Base-by-base conservation (phyloP, 2,113 vertebrate species). In the Pluvianellus socialis region DNA sequence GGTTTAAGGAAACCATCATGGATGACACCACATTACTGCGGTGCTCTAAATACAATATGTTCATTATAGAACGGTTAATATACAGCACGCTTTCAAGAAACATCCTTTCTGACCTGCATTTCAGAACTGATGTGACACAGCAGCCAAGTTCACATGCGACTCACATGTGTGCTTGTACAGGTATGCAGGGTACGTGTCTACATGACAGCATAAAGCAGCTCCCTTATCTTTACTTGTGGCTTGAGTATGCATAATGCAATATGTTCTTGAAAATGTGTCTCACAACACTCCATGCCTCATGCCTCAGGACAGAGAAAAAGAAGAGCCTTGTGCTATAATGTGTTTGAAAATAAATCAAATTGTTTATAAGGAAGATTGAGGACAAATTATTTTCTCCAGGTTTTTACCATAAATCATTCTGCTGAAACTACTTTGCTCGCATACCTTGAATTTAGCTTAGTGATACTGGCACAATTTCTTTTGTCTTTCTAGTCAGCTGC, bases 331-430 rank as follows among this genome's bases (percentile, higher is more conserved):
- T 91, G 62, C 75, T 90, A 65, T 66, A 73, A 90, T 70, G 58
- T 35, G 79, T 89, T 90, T 87, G 88, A 97, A 96, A 97, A 88
- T 55, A 95, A 96, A 97, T 96, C 79, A 92, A 96, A 94, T 94
- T 96, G 95, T 96, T 97, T 88, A 93, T 90, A 95, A 91, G 76
- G 26, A 94, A 87, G 72, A 92, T 30, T 84, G 93, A 96, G 83
- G 49, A 89, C 30, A 92, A 96, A 92, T 94, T 94, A 90, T 96
- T 96, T 85, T 96, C 32, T 82, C 30, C 44, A 63, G 9, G 24
- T 83, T 92, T 97, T 98, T 92, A 56, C 40, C 63, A 83, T 95
- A 76, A 93, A 91, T 92, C 55, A 91, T 85, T 95, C 81, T 92
- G 45, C 40, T 66, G 61, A 53, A 91, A 79, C 38, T 79, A 27